A percentile compares a stretch with the other conserved stretches of the same genome.
phyloP scores from a whole-genome alignment of 1,140 invertebrate genomes.

The Andrena cerasifolii region DNA sequence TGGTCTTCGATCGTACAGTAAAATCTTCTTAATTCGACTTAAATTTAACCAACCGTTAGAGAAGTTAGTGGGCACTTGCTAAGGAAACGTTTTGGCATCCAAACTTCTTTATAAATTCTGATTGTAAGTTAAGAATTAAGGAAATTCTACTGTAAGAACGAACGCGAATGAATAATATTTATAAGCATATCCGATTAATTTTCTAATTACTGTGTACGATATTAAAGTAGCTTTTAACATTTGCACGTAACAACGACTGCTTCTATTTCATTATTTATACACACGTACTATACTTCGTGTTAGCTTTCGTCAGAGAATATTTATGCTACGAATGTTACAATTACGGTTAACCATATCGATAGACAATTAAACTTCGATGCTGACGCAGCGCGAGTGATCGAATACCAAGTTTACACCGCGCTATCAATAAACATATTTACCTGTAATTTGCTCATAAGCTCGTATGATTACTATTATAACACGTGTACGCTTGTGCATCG shows the following conservation, averaged over 20 bases:
- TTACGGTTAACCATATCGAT: background rate
- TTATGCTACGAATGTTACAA: background rate
- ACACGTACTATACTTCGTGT: background rate
- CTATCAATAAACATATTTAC: conserved; percentile 2
- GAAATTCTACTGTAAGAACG: background rate
- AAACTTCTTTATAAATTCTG: no score
- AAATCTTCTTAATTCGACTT: background rate
- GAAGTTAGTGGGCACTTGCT: no score
- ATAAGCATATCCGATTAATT: background rate
- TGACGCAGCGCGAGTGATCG: background rate
- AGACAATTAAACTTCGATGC: background rate
- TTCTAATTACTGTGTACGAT: conserved; percentile 3
- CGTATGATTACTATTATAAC: background rate
- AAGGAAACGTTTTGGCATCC: no score
- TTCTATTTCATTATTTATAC: conserved; percentile 14
- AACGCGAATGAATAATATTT: background rate
- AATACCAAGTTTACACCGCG: conserved; percentile 13
- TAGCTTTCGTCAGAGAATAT: background rate
- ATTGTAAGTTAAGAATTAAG: background rate
- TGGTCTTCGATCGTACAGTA: background rate
- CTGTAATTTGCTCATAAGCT: background rate
- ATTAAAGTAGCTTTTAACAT: background rate
- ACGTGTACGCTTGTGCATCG: background rate
- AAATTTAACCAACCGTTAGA: no score
- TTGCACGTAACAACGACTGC: background rate